Base-by-base conservation (phyloP, 1,140 invertebrate genomes). In the Atta texana region DNA sequence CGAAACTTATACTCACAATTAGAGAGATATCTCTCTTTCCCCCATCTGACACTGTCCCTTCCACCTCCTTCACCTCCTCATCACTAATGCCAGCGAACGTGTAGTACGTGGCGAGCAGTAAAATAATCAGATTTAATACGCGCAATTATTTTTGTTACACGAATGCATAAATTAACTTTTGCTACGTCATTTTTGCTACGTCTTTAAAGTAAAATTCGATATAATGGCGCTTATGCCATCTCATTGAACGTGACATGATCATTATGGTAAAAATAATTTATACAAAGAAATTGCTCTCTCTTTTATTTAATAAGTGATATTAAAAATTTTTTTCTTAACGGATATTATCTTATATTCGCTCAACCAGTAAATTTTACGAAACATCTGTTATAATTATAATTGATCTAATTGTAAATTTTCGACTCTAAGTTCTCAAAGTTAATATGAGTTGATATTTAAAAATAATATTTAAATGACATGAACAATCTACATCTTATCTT, bases 101-200 rank as follows among this genome's bases (percentile, higher is more conserved):
- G 51, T 16, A 21, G 51, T 16, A 21, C 8, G 21, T 49, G 64
- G 28, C 39, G n/a, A 14, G 28, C 85, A 86, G 74, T 89, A 90
- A 89, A 87, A 87, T 90, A 87, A 90, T 90, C 85, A 87, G 63
- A 78, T 89, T 90, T 90, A 89, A 89, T 89, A 64, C 85, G 88
- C 59, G 85, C 71, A 66, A 86, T 90, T 82, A 87, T 77, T 87
- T 90, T 89, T 24, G 12, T 82, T 74, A 44, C 10, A 53, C 53
- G 55, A 82, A 82, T 82, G 39, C 80, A 39, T 82, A 82, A 82
- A 82, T 82, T 82, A 82, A 39, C 53, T 21, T 18, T 5, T 24
- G 24, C 34, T n/a, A n/a, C n/a, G 3, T 31, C n/a, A 31, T 14
- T 82, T 72, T 82, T 44, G 16, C 57, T 72, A 59, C 18, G 53